These are phyloP conservation scores for Cygnus atratus DNA, from an alignment of 2,113 vertebrate genomes.

Conservation along the genomic window DNA sequence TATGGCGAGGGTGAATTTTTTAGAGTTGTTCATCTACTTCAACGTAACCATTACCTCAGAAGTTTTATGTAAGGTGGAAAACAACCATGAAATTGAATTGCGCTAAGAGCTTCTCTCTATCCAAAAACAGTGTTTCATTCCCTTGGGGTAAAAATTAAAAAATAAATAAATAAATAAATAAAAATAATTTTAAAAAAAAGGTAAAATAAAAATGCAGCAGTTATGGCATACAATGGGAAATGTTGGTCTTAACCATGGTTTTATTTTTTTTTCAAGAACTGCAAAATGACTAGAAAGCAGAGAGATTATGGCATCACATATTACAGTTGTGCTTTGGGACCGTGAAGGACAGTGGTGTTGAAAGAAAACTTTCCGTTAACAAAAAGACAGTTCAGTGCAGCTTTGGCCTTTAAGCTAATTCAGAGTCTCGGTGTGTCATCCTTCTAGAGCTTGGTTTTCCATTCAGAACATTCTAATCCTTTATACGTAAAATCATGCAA, in stretches of 20 bases:
- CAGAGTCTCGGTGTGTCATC: not conserved
- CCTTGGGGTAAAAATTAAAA: not conserved
- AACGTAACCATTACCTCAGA: not conserved
- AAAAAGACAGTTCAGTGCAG: not conserved
- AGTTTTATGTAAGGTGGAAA: not conserved
- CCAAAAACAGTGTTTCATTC: not conserved
- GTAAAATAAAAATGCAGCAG: not conserved
- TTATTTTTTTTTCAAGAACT: not conserved
- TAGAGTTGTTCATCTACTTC: not conserved
- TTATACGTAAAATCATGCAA: not conserved
- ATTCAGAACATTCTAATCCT: not conserved
- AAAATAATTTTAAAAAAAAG: not conserved
- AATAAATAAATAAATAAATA: too few species aligned
- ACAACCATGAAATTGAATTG: not conserved
- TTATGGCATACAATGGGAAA: not conserved
- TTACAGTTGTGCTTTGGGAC: not conserved
- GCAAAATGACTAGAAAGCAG: not conserved
- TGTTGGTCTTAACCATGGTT: not conserved
- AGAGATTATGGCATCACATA: not conserved
- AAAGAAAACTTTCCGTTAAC: not conserved
- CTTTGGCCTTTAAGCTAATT: not conserved
- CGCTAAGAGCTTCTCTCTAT: not conserved
- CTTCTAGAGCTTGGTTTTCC: not conserved
- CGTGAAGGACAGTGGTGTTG: not conserved
- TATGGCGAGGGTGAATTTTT: not conserved